Base-by-base conservation (phyloP, 2,797 vertebrate genomes). In the Tachyglossus aculeatus region DNA sequence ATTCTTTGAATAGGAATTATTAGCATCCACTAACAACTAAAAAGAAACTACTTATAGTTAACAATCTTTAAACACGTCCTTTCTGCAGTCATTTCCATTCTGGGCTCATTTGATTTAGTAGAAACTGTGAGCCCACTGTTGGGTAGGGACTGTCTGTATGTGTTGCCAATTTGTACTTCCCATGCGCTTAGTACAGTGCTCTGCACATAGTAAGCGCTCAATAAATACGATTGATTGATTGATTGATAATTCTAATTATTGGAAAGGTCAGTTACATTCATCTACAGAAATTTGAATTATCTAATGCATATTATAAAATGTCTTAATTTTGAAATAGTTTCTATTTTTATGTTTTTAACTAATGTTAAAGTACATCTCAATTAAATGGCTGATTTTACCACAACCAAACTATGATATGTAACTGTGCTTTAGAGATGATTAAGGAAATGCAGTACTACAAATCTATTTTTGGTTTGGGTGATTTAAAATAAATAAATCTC, bases 1-100 rank as follows among this genome's bases (percentile, higher is more conserved):
- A 67, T 69, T 70, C 24, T 51, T 74, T 82, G 65, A 80, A 60
- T 58, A 63, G 47, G 37, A 82, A 72, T 81, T 70, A 82, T 65
- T 65, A 45, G 53, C n/a, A 18, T 44, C 31, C 50, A 14, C 24
- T 9, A 47, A 27, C 29, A n/a, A n/a, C n/a, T n/a, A n/a, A n/a
- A n/a, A n/a, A n/a, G n/a, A n/a, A n/a, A n/a, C n/a, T n/a, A n/a
- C n/a, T 80, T 82, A 77, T 78, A 77, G 79, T 29, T 64, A 41
- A 78, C 54, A 57, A 71, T 55, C 74, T 78, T 59, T 74, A 71
- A 80, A 71, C 14, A 36, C 38, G n/a, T n/a, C n/a, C n/a, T 61
- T 68, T 71, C 47, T 62, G 41, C 36, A 59, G 63, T 60, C 45
- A 37, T 57, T 63, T 67, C 48, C 34, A 22, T n/a, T 40, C 63